Evolutionary conservation across 1,140 invertebrate genomes (phyloP).

Genomic region (Leptinotarsa lineolata): DNA sequence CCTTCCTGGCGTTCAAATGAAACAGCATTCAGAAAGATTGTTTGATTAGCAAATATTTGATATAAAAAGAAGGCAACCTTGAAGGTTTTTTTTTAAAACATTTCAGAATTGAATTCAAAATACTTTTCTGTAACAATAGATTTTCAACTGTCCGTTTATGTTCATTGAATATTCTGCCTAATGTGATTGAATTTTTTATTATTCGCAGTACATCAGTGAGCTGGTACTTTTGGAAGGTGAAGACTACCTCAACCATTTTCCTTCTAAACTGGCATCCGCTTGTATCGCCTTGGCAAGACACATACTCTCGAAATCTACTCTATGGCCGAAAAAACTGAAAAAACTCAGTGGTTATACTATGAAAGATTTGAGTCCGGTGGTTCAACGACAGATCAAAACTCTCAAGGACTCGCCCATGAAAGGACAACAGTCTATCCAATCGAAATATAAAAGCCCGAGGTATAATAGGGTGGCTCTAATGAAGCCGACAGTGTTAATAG

Average conservation of each 20-base stretch:
- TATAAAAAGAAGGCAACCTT: too few species aligned
- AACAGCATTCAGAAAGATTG: too few species aligned
- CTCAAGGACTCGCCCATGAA: conserved; percentile 57
- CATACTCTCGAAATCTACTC: conserved; percentile 51
- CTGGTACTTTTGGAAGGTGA: conserved; percentile 65
- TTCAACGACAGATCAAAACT: conserved; percentile 58
- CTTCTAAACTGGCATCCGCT: conserved; percentile 65
- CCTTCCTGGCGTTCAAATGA: too few species aligned
- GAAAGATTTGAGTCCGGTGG: conserved; percentile 58
- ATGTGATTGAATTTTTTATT: conserved; percentile 27
- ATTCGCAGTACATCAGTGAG: conserved; percentile 63
- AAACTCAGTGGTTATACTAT: conserved; percentile 57
- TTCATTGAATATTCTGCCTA: conserved; percentile 1
- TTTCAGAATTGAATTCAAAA: too few species aligned
- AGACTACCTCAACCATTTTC: conserved; percentile 62
- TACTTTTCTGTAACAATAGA: too few species aligned
- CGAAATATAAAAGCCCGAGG: conserved; percentile 59
- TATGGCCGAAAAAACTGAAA: conserved; percentile 57
- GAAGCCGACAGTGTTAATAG: conserved; percentile 40
- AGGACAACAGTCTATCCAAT: conserved; percentile 62
- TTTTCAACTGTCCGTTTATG: too few species aligned
- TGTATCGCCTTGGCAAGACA: conserved; percentile 61
- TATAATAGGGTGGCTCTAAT: conserved; percentile 47
- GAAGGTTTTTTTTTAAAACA: too few species aligned
- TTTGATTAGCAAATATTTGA: too few species aligned